Conservation (phyloP, 2,113 vertebrate genomes). For the Petromus typicus region DNA sequence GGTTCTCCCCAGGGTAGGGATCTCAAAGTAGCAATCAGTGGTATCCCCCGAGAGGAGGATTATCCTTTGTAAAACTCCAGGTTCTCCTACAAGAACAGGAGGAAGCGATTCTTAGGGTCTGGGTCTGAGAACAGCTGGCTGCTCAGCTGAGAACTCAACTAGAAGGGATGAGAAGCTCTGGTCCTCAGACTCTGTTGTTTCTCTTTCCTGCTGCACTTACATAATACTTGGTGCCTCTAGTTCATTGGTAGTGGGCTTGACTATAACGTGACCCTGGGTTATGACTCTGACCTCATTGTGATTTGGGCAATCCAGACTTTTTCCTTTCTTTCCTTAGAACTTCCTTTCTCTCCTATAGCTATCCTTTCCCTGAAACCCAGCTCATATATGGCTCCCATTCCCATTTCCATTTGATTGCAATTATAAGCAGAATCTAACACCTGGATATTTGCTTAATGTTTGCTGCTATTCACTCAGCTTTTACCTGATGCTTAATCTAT, state of each 20-base stretch:
- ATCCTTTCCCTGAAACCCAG: neutral
- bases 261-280: neutral
- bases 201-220: rapidly evolving
- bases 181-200: neutral
- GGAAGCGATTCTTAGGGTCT: neutral
- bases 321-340: neutral
- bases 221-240: neutral
- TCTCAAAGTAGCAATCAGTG: neutral
- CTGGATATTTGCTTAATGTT: neutral
- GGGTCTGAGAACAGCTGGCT: neutral
- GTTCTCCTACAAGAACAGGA: neutral
- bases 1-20: neutral
- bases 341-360: neutral
- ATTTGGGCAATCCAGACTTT: no score
- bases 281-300: neutral
- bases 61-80: neutral
- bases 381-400: neutral
- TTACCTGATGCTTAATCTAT: neutral
- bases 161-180: neutral
- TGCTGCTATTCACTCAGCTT: neutral
- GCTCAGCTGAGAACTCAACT: neutral
- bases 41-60: neutral
- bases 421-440: neutral
- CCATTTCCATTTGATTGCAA: no score
- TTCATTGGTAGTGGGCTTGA: neutral